These are phyloP conservation scores for Sphecodes monilicornis DNA, from an alignment of 2,888 invertebrate species.

Conservation along the genomic window DNA sequence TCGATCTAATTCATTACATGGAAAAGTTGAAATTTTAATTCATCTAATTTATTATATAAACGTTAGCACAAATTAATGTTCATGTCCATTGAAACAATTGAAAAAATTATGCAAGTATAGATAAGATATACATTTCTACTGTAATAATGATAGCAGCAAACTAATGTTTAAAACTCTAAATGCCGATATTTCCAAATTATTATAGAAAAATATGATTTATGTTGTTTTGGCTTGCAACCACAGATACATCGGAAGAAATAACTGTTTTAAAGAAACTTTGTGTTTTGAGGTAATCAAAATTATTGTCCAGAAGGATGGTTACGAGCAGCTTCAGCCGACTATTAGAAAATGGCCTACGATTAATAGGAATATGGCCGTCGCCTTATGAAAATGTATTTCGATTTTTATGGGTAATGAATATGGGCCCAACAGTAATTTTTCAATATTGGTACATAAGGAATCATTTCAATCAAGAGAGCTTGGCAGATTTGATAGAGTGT, in stretches of 20 bases:
- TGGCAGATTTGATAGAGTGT: constrained; percentile 52
- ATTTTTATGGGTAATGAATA: constrained; percentile 34
- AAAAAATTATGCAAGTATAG: neutral
- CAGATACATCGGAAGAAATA: neutral
- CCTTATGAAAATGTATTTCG: constrained; percentile 32
- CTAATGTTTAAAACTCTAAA: neutral
- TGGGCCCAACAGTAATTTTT: constrained; percentile 48
- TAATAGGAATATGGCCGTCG: constrained; percentile 63
- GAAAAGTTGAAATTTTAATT: neutral
- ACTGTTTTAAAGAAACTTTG: neutral
- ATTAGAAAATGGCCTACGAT: constrained; percentile 48
- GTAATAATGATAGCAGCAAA: neutral
- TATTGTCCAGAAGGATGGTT: constrained; percentile 11
- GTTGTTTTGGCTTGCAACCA: neutral
- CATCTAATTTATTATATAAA: neutral
- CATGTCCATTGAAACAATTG: neutral
- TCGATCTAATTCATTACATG: neutral
- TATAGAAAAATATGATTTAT: neutral
- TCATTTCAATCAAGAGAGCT: constrained; percentile 23
- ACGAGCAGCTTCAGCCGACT: constrained; percentile 30
- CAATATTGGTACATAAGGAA: constrained; percentile 54
- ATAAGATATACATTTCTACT: too few species aligned
- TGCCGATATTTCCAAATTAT: too few species aligned
- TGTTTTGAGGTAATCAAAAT: neutral
- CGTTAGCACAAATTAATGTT: neutral